These are phyloP conservation scores for Caenorhabditis drosophilae DNA, from an alignment of 2,888 invertebrate genomes.

Conservation along the genomic window DNA sequence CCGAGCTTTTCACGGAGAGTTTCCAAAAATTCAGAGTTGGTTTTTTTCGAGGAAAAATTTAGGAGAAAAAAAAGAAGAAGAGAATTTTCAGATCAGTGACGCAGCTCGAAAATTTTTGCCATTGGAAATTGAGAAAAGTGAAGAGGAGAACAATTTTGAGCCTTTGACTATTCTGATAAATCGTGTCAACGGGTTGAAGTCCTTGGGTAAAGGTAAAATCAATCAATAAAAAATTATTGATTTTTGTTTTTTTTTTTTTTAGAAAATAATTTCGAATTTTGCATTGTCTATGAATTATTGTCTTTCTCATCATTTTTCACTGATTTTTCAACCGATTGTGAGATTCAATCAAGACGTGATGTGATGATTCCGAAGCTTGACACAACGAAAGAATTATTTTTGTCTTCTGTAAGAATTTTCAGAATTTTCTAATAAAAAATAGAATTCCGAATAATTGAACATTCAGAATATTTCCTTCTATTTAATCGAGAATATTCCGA, in stretches of 20 bases:
- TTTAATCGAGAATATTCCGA: slow-evolving; percentile 37
- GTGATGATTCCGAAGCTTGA: slow-evolving; percentile 28
- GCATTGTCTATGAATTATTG: slow-evolving; percentile 48
- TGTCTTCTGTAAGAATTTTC: slow-evolving; percentile 6
- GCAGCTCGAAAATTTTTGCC: slow-evolving; percentile 15
- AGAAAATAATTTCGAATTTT: slow-evolving; percentile 11
- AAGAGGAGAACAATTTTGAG: slow-evolving; percentile 17
- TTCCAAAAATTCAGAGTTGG: slow-evolving; percentile 26
- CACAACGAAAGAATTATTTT: slow-evolving; percentile 11
- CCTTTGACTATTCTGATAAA: slow-evolving; percentile 28
- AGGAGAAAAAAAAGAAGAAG: no score
- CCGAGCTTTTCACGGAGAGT: slow-evolving; percentile 17
- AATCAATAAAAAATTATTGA: no score
- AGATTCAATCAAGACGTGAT: slow-evolving; percentile 23
- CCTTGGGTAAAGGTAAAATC: slow-evolving; percentile 7
- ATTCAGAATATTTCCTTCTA: slow-evolving; percentile 53
- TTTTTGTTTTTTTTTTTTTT: no score
- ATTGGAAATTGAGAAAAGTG: slow-evolving; percentile 20
- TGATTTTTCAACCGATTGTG: slow-evolving; percentile 27
- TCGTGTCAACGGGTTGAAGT: slow-evolving; percentile 16
- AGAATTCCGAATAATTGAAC: no score
- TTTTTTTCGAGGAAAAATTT: no score
- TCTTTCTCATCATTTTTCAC: slow-evolving; percentile 53
- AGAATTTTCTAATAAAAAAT: no score
- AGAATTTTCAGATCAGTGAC: no score